These are phyloP conservation scores for Nannospalax galili DNA, from an alignment of 2,113 vertebrate species.

Conservation along the genomic window DNA sequence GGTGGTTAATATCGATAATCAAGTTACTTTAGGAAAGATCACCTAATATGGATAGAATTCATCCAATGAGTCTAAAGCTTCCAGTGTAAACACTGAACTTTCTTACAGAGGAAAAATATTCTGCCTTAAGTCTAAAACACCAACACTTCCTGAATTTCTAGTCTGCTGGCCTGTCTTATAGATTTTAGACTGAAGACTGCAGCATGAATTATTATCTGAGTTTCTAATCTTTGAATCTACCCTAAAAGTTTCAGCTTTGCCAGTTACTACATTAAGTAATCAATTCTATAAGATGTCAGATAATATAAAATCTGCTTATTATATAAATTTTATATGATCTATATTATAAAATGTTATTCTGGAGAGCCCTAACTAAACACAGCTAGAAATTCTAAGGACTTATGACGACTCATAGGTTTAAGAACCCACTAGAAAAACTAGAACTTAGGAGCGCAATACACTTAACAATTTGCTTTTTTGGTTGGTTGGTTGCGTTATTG, in stretches of 20 bases:
- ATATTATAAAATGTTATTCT: not conserved
- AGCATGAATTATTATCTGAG: no score
- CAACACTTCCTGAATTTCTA: not conserved
- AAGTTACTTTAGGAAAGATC: constrained; percentile 2
- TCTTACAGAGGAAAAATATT: not conserved
- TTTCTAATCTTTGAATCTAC: not conserved
- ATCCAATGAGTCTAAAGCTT: not conserved
- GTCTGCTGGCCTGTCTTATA: not conserved
- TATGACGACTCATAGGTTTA: not conserved
- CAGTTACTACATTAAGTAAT: not conserved
- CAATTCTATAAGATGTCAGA: not conserved
- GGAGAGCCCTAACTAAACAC: not conserved
- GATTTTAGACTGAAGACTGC: not conserved
- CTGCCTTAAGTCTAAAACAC: not conserved
- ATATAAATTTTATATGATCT: not conserved
- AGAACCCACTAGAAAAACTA: not conserved
- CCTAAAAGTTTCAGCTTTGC: not conserved
- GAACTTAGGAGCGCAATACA: not conserved
- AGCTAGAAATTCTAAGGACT: not conserved
- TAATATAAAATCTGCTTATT: not conserved
- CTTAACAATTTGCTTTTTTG: not conserved
- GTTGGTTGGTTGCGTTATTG: not conserved
- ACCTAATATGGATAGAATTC: not conserved
- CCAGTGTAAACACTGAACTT: not conserved
- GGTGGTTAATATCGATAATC: not conserved